Evolutionary conservation across 2,113 vertebrate species (phyloP).

Genomic region (Geothlypis trichas): DNA sequence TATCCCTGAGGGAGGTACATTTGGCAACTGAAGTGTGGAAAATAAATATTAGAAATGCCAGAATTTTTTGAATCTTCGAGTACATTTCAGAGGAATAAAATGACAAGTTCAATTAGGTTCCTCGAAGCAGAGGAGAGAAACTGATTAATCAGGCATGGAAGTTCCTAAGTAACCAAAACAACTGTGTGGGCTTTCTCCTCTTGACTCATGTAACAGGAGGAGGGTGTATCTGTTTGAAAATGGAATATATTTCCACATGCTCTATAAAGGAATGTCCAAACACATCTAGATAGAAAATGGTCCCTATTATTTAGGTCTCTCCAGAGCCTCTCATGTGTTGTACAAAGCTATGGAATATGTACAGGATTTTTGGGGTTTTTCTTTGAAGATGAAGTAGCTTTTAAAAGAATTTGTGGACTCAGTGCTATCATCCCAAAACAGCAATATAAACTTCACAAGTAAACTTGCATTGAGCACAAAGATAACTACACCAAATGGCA

Average conservation of each 20-base stretch:
- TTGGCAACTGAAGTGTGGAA: constrained; percentile 5
- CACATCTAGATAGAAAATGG: constrained; percentile 8
- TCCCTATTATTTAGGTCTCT: background rate
- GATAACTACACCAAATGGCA: background rate
- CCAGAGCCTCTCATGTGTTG: background rate
- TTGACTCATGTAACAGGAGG: constrained; percentile 66
- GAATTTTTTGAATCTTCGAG: background rate
- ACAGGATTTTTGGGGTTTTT: background rate
- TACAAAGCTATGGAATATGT: background rate
- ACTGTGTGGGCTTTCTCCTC: constrained; percentile 68
- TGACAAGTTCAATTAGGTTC: constrained; percentile 65
- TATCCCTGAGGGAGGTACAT: background rate
- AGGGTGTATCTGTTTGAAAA: constrained; percentile 53
- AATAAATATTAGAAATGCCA: constrained; percentile 60
- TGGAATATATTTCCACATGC: constrained; percentile 45
- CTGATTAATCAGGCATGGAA: constrained; percentile 69
- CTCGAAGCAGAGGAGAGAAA: constrained; percentile 60
- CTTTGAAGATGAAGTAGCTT: background rate
- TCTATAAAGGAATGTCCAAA: constrained; percentile 39
- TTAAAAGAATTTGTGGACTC: background rate
- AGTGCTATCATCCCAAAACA: background rate
- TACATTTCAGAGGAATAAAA: constrained; percentile 47
- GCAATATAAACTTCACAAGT: background rate
- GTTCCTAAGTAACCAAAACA: constrained; percentile 72
- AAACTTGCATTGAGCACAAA: background rate